Evolutionary conservation across 2,113 vertebrate species (phyloP).

Genomic region (Mionectes macconnelli): DNA sequence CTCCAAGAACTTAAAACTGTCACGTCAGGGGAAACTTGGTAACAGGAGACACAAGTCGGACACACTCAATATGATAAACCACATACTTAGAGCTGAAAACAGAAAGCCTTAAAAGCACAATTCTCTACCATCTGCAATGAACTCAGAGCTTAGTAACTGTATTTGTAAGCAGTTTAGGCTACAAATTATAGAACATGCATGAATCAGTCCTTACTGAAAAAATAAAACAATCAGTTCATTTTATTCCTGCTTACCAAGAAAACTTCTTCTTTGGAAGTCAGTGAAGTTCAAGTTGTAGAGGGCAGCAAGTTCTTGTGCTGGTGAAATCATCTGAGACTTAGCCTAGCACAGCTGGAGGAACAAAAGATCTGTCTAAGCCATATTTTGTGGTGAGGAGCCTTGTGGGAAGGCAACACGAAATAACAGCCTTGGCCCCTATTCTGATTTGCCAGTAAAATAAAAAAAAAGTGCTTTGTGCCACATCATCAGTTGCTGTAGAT

Average conservation of each 20-base stretch:
- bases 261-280: constrained; percentile 26
- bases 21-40: neutral
- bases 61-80: neutral
- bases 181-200: neutral
- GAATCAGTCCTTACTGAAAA: neutral
- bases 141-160: neutral
- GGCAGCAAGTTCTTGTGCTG: constrained; percentile 1
- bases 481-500: constrained; percentile 39
- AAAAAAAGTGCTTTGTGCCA: constrained; percentile 2
- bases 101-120: neutral
- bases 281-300: neutral
- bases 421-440: constrained; percentile 23
- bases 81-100: neutral
- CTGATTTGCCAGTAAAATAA: constrained; percentile 21
- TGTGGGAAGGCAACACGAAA: constrained; percentile 43
- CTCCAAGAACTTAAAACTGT: neutral
- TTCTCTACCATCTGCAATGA: neutral
- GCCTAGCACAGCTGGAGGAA: constrained; percentile 16
- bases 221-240: neutral
- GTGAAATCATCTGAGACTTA: constrained; percentile 43
- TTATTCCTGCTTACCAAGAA: neutral
- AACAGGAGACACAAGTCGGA: neutral
- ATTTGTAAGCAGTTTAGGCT: neutral
- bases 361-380: constrained; percentile 26
- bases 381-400: constrained; percentile 55